Evolutionary conservation across 2,888 invertebrate genomes (phyloP).

Genomic region (Megalurothrips usitatus): DNA sequence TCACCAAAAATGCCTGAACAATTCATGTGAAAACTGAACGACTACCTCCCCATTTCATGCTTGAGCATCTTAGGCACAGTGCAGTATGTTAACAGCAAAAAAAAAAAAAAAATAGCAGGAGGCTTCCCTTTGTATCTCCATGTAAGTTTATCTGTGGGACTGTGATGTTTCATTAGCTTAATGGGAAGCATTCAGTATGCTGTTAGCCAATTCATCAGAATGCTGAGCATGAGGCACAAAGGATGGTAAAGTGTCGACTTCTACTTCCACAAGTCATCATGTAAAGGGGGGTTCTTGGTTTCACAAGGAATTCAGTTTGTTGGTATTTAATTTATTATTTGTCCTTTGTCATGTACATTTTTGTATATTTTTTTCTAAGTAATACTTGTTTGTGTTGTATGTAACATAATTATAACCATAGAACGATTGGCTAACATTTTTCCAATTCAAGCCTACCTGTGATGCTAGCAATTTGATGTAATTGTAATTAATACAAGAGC

Average conservation of each 20-base stretch:
- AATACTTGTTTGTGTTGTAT: slow-evolving; percentile 9
- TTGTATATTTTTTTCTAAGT: neutral
- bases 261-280: neutral
- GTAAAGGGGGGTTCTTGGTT: neutral
- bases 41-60: neutral
- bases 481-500: neutral
- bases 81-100: slow-evolving; percentile 12
- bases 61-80: neutral
- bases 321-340: neutral
- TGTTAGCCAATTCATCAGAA: slow-evolving; percentile 14
- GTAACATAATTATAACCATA: neutral
- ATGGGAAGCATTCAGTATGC: slow-evolving; percentile 9
- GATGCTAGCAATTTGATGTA: slow-evolving; percentile 3
- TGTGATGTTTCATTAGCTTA: slow-evolving; percentile 26
- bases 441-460: slow-evolving; percentile 10
- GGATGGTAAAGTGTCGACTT: neutral
- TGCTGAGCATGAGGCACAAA: slow-evolving; percentile 24
- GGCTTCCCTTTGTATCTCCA: slow-evolving; percentile 22
- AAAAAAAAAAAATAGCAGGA: neutral
- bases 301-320: neutral
- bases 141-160: slow-evolving; percentile 24
- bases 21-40: neutral
- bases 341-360: slow-evolving; percentile 14
- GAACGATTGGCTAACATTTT: neutral
- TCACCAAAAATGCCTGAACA: no score